Evolutionary conservation across 2,113 vertebrate species (phyloP).

Genomic region (Dipodomys ordii): DNA sequence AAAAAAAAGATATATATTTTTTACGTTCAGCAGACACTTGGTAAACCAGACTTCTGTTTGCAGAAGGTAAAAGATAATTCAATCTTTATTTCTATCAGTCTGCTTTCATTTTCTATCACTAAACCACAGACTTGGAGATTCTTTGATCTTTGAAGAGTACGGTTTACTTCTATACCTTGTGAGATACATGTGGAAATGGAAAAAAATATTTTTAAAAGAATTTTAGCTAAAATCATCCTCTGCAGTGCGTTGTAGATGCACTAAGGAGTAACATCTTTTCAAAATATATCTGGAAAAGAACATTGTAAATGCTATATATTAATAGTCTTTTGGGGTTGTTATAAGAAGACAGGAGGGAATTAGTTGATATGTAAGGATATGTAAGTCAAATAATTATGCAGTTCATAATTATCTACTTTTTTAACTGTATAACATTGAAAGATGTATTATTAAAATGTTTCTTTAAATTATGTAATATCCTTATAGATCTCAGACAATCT

Average conservation of each 20-base stretch:
- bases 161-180: not conserved
- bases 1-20: slow-evolving; percentile 67
- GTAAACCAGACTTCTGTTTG: slow-evolving; percentile 49
- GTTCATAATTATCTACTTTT: not conserved
- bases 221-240: not conserved
- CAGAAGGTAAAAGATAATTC: not conserved
- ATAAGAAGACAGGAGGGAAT: not conserved
- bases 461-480: not conserved
- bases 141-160: not conserved
- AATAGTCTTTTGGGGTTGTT: not conserved
- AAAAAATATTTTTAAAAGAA: not conserved
- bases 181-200: not conserved
- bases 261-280: not conserved
- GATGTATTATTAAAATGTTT: not conserved
- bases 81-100: not conserved
- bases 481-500: slow-evolving; percentile 2
- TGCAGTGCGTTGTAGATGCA: not conserved
- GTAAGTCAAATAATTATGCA: not conserved
- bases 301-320: not conserved
- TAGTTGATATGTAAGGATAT: not conserved
- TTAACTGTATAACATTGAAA: not conserved
- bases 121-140: not conserved
- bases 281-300: not conserved
- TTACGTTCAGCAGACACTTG: slow-evolving; percentile 30
- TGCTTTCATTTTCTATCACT: not conserved